phyloP scores from a whole-genome alignment of 2,113 vertebrate genomes.

The Rhegmatorhina hoffmannsi region DNA sequence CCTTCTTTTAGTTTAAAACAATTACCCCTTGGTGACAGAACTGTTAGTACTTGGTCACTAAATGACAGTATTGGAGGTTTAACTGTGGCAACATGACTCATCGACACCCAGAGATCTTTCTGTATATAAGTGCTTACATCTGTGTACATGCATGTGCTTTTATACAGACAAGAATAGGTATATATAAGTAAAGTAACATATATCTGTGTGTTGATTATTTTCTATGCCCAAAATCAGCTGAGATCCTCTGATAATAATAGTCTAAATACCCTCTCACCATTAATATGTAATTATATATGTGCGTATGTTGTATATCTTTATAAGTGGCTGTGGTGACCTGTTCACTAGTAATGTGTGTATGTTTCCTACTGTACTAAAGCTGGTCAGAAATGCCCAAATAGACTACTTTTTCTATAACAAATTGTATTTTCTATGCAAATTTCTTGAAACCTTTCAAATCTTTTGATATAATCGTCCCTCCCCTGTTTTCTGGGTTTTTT shows the following conservation, averaged over 20 bases:
- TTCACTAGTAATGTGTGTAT: not conserved
- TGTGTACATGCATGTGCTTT: not conserved
- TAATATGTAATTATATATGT: not conserved
- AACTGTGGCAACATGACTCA: not conserved
- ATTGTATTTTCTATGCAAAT: not conserved
- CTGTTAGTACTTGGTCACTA: not conserved
- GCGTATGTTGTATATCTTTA: not conserved
- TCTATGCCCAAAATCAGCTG: not conserved
- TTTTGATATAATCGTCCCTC: not conserved
- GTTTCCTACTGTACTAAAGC: not conserved
- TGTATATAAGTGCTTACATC: not conserved
- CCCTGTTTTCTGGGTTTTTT: not conserved
- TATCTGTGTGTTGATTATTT: not conserved
- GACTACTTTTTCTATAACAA: not conserved
- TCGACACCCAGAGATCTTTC: not conserved
- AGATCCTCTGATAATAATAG: not conserved
- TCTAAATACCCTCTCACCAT: not conserved
- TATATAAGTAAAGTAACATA: not conserved
- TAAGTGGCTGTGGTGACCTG: not conserved
- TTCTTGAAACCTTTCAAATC: not conserved
- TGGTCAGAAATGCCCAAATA: not conserved
- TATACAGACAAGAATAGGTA: not conserved
- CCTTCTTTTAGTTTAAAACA: not conserved
- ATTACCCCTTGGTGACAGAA: not conserved
- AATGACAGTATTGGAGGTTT: not conserved